Evolutionary conservation across 2,113 vertebrate species (phyloP), one percentile per base, ranked within the genome.

Genomic region (Nycticryphes semicollaris): DNA sequence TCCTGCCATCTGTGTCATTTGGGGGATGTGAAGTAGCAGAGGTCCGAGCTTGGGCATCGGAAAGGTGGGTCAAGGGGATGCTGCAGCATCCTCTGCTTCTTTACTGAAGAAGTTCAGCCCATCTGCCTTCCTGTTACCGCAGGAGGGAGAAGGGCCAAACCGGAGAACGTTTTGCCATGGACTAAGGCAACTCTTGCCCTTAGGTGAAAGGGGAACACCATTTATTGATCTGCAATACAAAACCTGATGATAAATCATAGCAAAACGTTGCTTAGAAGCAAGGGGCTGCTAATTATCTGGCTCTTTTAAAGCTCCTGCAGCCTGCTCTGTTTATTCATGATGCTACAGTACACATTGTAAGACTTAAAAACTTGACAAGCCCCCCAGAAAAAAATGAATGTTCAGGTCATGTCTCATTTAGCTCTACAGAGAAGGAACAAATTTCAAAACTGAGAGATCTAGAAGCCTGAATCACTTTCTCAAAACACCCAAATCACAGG

Each of bases 1-100:
- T 98, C 97, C 97, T 97, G 97, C 98, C 98, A 98, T 98, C 98
- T 98, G 98, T 98, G 97, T 93, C 97, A 95, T 84, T 74, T 56
- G 91, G 97, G 97, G 97, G 95, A 90, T 57, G 92, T 28, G 48
- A 87, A 85, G 95, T 90, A 96, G 96, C 97, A 85, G 94, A 97
- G 96, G 98, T 98, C 98, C 80, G 21, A 97, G 77, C 67, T 41
- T 67, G 85, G 93, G 94, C 50, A 37, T 67, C 64, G 10, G 50
- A 91, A 93, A 97, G 79, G 84, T 94, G 93, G 93, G 89, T 93
- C 88, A 90, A 93, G 90, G 70, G 87, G 84, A 90, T 53, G 41
- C 76, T 90, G 72, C 90, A 92, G 77, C 91, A 96, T 62, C 78
- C 81, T 94, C 87, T 90, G 81, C 77, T 93, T 87, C 89, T 87